Conservation (phyloP, 2,797 vertebrate species). For the Oreonectes daqikongensis region DNA sequence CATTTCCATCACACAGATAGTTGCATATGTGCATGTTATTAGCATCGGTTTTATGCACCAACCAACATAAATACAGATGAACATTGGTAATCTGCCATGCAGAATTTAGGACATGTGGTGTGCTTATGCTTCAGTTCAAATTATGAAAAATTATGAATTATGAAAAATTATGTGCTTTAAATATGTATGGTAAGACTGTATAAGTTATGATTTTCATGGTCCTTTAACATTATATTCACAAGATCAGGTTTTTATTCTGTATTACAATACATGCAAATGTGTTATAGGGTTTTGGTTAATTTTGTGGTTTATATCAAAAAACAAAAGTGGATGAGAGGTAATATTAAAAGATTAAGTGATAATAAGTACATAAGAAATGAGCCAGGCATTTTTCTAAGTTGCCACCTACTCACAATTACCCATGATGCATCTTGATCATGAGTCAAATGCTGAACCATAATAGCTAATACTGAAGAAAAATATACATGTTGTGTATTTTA, state of each 20-base stretch:
- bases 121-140: conserved; percentile 4
- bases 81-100: neutral
- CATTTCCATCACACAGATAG: neutral
- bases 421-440: no score
- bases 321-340: no score
- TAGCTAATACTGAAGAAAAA: neutral
- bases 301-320: neutral
- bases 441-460: neutral
- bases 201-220: neutral
- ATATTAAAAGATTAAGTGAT: no score
- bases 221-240: neutral
- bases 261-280: neutral
- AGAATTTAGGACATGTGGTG: conserved; percentile 5
- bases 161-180: no score
- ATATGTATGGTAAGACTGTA: neutral
- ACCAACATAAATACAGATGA: neutral
- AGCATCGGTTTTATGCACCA: neutral
- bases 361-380: no score
- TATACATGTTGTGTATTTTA: neutral
- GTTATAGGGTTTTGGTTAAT: neutral
- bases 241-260: neutral
- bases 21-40: neutral
- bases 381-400: no score
- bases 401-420: no score
- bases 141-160: no score